Evolutionary conservation across 2,797 vertebrate genomes (phyloP).

Genomic region (Apogon hyalosoma): DNA sequence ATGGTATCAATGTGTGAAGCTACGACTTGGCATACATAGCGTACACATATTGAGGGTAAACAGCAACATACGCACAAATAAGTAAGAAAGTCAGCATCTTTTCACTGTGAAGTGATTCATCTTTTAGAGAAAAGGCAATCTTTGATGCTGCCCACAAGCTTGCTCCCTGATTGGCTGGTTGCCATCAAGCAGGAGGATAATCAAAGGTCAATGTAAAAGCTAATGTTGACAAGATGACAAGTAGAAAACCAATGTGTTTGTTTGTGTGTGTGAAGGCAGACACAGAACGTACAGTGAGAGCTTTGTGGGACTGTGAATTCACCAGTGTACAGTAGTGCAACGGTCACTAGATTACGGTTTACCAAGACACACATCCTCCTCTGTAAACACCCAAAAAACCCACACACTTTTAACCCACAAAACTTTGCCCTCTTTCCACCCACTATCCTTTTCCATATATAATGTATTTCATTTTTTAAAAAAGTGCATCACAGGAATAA

Average conservation of each 20-base stretch:
- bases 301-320: slow-evolving; percentile 49
- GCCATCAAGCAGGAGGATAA: slow-evolving; percentile 46
- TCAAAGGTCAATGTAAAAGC: slow-evolving; percentile 64
- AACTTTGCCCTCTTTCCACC: background rate
- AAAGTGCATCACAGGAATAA: too few relatives aligned
- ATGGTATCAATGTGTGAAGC: background rate
- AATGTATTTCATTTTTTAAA: too few relatives aligned
- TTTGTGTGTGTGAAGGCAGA: background rate
- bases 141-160: slow-evolving; percentile 40
- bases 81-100: slow-evolving; percentile 29
- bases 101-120: slow-evolving; percentile 29
- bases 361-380: slow-evolving; percentile 4
- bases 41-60: background rate
- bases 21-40: background rate
- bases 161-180: slow-evolving; percentile 46
- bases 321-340: slow-evolving; percentile 47
- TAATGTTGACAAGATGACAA: slow-evolving; percentile 49
- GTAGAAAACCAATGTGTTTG: slow-evolving; percentile 10
- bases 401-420: slow-evolving; percentile 3
- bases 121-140: slow-evolving; percentile 27
- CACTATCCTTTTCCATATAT: background rate
- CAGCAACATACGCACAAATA: slow-evolving; percentile 1
- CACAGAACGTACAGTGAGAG: slow-evolving; percentile 18
- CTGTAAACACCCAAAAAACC: slow-evolving; percentile 12
- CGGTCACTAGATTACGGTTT: slow-evolving; percentile 13